Base-by-base conservation (phyloP, 2,888 invertebrate genomes). In the Barypeithes pellucidus region DNA sequence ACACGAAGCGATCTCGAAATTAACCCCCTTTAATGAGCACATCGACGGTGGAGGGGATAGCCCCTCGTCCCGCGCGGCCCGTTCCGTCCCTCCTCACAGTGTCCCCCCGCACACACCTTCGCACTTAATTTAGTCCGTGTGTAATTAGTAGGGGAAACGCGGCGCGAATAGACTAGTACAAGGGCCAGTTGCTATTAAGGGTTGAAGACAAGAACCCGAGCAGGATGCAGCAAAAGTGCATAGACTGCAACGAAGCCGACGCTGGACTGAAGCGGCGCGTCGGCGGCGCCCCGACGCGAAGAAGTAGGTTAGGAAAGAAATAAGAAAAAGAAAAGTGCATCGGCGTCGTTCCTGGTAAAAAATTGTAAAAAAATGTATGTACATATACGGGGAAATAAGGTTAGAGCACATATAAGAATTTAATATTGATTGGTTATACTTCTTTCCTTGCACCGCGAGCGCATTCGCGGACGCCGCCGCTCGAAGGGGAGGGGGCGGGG, bases 371-470 rank as follows among this genome's bases (percentile, higher is more conserved):
- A 85, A 85, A 85, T 85, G 84, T 84, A 85, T 85, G 85, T 85
- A 86, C 85, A 86, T 86, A 85, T 83, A 86, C 84, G 85, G 82
- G 84, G 86, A 86, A 86, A 84, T 83, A 82, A 86, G 86, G 85
- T 85, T 86, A 81, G 86, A 85, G 85, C 81, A 83, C 82, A 83
- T 83, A 82, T 79, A 80, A 81, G 80, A 80, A 80, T 84, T 82
- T 84, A 81, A 85, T 86, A 86, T 86, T 86, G 86, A 86, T 86
- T 86, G 86, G 85, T 83, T 86, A 85, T 85, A 82, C 75, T 80
- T 84, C 84, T 84, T 85, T 82, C 81, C 81, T 79, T 81, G 80
- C 78, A 77, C 77, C 75, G 76, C 73, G 77, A 67, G 76, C 75
- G 72, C 76, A 75, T 75, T 75, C 75, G 73, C 70, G 65, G 75